These are phyloP conservation scores for Tichodroma muraria DNA, from an alignment of 2,113 vertebrate genomes.

Conservation along the genomic window DNA sequence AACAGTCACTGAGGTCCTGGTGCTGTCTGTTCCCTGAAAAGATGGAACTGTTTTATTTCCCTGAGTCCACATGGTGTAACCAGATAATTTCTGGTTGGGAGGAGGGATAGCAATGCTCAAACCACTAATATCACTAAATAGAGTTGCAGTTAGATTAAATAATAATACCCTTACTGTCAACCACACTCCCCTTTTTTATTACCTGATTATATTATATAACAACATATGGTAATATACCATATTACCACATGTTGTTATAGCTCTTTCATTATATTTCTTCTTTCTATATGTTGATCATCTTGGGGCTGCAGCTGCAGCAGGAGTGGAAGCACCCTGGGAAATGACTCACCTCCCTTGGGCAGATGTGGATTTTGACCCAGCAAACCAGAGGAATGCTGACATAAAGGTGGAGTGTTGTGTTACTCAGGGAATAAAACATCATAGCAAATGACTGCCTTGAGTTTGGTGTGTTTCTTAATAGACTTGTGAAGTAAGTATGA, in stretches of 20 bases:
- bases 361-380: neutral
- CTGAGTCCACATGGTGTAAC: neutral
- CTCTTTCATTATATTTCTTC: neutral
- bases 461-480: neutral
- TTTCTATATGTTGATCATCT: neutral
- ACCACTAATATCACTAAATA: neutral
- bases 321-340: neutral
- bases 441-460: neutral
- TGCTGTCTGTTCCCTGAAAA: neutral
- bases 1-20: neutral
- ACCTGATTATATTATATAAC: neutral
- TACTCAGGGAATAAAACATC: neutral
- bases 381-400: neutral
- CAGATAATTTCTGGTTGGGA: neutral
- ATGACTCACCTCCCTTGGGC: conserved; percentile 39
- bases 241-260: neutral
- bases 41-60: neutral
- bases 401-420: neutral
- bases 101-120: neutral
- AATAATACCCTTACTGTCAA: neutral
- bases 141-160: neutral
- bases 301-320: conserved; percentile 35
- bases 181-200: neutral
- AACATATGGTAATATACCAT: no score
- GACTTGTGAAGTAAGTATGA: neutral